Base-by-base conservation (phyloP, 2,888 invertebrate genomes). In the Aproaerema taeniolella region DNA sequence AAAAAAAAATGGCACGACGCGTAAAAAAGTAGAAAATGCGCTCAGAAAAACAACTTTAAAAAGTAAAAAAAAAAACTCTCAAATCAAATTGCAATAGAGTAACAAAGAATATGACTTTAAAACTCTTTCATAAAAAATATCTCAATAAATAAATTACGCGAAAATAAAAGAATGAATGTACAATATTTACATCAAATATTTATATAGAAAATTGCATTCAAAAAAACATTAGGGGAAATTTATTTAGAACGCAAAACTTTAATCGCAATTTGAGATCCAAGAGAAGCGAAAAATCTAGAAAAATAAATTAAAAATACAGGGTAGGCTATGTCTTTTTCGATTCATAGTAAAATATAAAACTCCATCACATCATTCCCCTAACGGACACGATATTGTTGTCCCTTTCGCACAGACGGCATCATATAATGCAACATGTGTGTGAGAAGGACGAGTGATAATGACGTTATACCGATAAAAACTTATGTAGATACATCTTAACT, bases 141-240 rank as follows among this genome's bases (percentile, higher is more conserved):
- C 58, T 76, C 71, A 85, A 85, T 82, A 81, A 86, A 86, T 83
- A 78, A 83, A 78, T 76, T 72, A 79, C 61, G 62, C 60, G 60
- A 70, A 67, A 66, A 62, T 39, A 55, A 69, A 75, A 67, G 52
- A 74, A 75, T 61, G 58, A 81, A 85, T 83, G 72, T 85, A 85
- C 86, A 86, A 77, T 85, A 86, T 86, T 85, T 85, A 86, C 85
- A 83, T 78, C 67, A 64, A 78, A 75, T 77, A 75, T 78, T 75
- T 75, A 75, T 73, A 77, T 71, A 75, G 64, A 70, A 74, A n/a
- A 75, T 68, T 64, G 66, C 63, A 61, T 67, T 68, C 59, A 50
- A 37, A 53, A 68, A 66, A 66, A 60, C 61, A 72, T 71, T 65
- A 69, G 68, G 68, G 71, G 69, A 68, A 67, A 41, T 48, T 38